Evolutionary conservation across 1,140 invertebrate genomes (phyloP).

Genomic region (Ceratoteleas bidentatus): DNA sequence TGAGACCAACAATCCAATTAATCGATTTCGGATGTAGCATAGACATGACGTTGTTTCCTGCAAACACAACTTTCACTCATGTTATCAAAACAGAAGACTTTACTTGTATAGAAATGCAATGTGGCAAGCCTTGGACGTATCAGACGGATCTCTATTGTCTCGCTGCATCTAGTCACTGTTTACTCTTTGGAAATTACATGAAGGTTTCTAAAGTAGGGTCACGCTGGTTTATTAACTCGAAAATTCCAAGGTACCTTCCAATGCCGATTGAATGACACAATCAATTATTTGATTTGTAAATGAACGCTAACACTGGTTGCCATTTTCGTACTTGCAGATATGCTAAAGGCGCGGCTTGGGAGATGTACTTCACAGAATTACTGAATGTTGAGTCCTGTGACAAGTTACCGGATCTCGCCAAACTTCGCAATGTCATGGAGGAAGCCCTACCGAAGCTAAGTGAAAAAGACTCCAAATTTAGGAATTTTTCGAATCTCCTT

Average conservation of each 20-base stretch:
- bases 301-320: too few relatives aligned
- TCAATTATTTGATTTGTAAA: not conserved
- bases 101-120: conserved; percentile 93
- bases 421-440: conserved; percentile 84
- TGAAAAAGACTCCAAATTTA: conserved; percentile 72
- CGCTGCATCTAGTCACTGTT: conserved; percentile 91
- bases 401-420: conserved; percentile 84
- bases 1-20: conserved; percentile 86
- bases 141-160: conserved; percentile 95
- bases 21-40: conserved; percentile 95
- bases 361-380: conserved; percentile 85
- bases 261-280: not conserved
- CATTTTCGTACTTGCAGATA: conserved; percentile 80
- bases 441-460: conserved; percentile 79
- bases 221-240: conserved; percentile 86
- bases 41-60: conserved; percentile 92
- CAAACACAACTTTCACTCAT: conserved; percentile 89
- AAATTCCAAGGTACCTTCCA: conserved; percentile 83
- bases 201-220: conserved; percentile 86
- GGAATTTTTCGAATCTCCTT: conserved; percentile 77
- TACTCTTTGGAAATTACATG: conserved; percentile 94
- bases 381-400: conserved; percentile 87
- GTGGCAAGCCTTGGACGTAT: conserved; percentile 93
- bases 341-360: conserved; percentile 85
- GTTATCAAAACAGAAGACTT: conserved; percentile 88